These are phyloP conservation scores for Yasuhikotakia modesta DNA, from an alignment of 2,797 vertebrate genomes.

Conservation along the genomic window DNA sequence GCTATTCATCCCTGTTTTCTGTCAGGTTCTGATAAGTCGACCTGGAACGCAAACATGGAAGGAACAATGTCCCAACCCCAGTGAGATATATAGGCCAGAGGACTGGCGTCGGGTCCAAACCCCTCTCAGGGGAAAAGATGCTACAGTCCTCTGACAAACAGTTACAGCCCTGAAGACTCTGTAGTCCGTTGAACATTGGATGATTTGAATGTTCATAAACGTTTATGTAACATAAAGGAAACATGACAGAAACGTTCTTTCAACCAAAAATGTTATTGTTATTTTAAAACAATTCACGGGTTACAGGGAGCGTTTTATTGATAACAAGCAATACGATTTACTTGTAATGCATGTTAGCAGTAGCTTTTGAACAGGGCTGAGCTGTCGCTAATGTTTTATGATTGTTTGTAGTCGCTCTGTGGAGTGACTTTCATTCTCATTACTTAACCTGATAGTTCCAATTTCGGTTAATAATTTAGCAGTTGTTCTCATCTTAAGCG, in stretches of 20 bases:
- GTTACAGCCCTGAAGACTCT: background rate
- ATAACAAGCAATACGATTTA: constrained; percentile 1
- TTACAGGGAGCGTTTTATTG: constrained; percentile 6
- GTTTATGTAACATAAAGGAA: too few species aligned
- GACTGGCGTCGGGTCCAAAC: constrained; percentile 27
- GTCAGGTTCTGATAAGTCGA: constrained; percentile 23
- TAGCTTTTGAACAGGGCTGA: constrained; percentile 12
- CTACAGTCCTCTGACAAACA: too few species aligned
- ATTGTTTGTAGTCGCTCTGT: background rate
- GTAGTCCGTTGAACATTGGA: background rate
- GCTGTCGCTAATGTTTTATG: constrained; percentile 4
- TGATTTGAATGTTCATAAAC: too few species aligned
- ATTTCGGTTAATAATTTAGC: constrained; percentile 7
- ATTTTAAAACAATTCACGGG: background rate
- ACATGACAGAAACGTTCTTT: too few species aligned
- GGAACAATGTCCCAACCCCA: constrained; percentile 13
- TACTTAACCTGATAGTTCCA: background rate
- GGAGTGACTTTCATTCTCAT: background rate
- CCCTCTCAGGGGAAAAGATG: constrained; percentile 21
- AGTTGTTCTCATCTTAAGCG: background rate
- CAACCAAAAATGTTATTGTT: background rate
- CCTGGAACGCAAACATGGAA: too few species aligned
- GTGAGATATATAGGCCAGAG: constrained; percentile 28
- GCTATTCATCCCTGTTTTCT: constrained; percentile 14
- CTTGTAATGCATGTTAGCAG: constrained; percentile 4